These are phyloP conservation scores for Electrophaes corylata DNA, from an alignment of 2,888 invertebrate genomes.

Conservation along the genomic window DNA sequence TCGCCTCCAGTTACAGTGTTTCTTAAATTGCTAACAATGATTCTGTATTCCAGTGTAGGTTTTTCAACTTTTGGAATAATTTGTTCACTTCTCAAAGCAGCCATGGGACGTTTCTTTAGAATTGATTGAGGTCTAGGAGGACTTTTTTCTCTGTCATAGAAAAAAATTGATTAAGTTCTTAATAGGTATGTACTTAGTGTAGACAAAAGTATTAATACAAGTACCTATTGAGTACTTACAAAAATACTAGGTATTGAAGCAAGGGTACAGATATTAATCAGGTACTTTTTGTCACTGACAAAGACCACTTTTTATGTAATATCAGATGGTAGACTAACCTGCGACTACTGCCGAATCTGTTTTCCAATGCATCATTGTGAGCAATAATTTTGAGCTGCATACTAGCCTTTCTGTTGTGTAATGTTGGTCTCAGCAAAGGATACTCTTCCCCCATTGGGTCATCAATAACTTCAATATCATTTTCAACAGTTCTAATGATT, in stretches of 20 bases:
- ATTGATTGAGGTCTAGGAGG: conserved; percentile 78
- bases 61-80: conserved; percentile 63
- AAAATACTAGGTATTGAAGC: too few relatives aligned
- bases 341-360: conserved; percentile 43
- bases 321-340: conserved; percentile 47
- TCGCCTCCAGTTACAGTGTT: conserved; percentile 94
- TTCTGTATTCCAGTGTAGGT: conserved; percentile 88
- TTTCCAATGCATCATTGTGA: conserved; percentile 63
- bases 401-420: conserved; percentile 64
- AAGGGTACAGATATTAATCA: too few relatives aligned
- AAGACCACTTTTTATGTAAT: too few relatives aligned
- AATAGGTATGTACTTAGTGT: too few relatives aligned
- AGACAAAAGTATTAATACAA: too few relatives aligned
- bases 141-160: conserved; percentile 62
- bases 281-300: too few relatives aligned
- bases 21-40: conserved; percentile 96
- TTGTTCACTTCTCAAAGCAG: conserved; percentile 65
- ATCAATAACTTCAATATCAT: conserved; percentile 75
- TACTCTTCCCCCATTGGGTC: conserved; percentile 71
- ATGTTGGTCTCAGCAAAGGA: conserved; percentile 47
- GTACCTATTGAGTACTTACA: too few relatives aligned
- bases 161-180: conserved; percentile 22
- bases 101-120: conserved; percentile 80
- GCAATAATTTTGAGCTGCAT: conserved; percentile 76
- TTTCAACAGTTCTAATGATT: conserved; percentile 74